Evolutionary conservation across 2,888 invertebrate species (phyloP).

Genomic region (Apamea anceps): DNA sequence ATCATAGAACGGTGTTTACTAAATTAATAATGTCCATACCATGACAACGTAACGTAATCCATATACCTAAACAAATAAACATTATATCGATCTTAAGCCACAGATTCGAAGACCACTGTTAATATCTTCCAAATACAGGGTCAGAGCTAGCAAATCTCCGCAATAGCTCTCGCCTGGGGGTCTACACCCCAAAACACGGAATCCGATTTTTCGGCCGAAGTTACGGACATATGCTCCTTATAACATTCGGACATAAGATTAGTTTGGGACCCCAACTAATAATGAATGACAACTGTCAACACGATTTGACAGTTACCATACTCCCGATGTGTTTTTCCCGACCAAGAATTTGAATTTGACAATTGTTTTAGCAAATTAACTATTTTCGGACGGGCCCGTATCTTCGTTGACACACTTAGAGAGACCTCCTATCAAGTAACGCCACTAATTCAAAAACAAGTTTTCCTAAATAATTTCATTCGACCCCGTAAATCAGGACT

Average conservation of each 20-base stretch:
- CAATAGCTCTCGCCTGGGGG: neutral
- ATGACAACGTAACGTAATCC: neutral
- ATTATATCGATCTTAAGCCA: neutral
- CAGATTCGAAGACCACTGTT: neutral
- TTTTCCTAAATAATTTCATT: neutral
- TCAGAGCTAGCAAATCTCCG: neutral
- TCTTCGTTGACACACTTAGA: neutral
- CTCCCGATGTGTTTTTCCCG: neutral
- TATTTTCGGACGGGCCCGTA: neutral
- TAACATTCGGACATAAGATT: neutral
- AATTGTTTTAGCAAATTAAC: neutral
- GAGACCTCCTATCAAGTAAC: too few species aligned
- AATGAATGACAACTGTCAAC: neutral
- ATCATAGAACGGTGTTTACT: neutral
- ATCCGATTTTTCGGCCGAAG: neutral
- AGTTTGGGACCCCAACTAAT: neutral
- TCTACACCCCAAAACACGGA: too few species aligned
- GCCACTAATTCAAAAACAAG: neutral
- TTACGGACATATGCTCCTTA: neutral
- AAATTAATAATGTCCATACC: neutral
- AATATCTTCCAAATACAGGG: neutral
- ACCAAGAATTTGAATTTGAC: neutral
- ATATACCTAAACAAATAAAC: neutral
- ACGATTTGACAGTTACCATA: neutral
- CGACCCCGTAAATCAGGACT: neutral